These are phyloP conservation scores for Chelonus insularis DNA, from an alignment of 1,140 invertebrate genomes.

Conservation along the genomic window DNA sequence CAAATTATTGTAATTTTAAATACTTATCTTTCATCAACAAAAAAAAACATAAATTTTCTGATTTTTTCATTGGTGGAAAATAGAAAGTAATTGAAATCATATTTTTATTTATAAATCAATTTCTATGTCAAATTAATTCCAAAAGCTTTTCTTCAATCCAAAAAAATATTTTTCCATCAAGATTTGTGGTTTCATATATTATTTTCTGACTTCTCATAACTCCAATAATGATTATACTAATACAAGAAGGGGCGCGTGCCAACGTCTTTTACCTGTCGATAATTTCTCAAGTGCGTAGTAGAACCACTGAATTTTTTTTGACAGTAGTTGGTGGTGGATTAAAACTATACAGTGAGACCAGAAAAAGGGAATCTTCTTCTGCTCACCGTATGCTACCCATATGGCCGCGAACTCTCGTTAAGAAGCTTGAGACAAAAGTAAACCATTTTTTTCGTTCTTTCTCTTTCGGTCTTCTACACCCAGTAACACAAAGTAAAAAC, in stretches of 20 bases:
- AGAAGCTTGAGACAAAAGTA: constrained; percentile 5
- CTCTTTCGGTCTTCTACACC: not conserved
- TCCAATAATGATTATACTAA: too few relatives aligned
- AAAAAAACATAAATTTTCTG: too few relatives aligned
- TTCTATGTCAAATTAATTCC: too few relatives aligned
- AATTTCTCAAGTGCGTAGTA: not conserved
- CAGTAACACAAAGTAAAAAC: not conserved
- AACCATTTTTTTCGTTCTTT: not conserved
- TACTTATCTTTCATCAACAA: too few relatives aligned
- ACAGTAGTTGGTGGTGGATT: constrained; percentile 56
- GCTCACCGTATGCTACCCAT: constrained; percentile 60
- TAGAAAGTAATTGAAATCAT: too few relatives aligned
- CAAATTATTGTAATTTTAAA: too few relatives aligned
- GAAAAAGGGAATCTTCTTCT: constrained; percentile 34
- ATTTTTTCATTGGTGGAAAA: too few relatives aligned
- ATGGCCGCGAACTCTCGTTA: constrained; percentile 49
- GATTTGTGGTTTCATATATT: too few relatives aligned
- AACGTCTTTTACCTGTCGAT: not conserved
- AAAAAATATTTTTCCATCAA: too few relatives aligned
- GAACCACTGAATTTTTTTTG: constrained; percentile 35
- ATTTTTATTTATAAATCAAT: too few relatives aligned
- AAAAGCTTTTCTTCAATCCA: too few relatives aligned
- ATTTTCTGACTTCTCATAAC: not conserved
- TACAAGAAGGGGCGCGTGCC: constrained; percentile 14
- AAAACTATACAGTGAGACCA: constrained; percentile 42